Percentiles rank a stretch among this genome's conserved stretches.
These are phyloP conservation scores for Lanius collurio DNA, from an alignment of 2,113 vertebrate genomes.

Conservation along the genomic window DNA sequence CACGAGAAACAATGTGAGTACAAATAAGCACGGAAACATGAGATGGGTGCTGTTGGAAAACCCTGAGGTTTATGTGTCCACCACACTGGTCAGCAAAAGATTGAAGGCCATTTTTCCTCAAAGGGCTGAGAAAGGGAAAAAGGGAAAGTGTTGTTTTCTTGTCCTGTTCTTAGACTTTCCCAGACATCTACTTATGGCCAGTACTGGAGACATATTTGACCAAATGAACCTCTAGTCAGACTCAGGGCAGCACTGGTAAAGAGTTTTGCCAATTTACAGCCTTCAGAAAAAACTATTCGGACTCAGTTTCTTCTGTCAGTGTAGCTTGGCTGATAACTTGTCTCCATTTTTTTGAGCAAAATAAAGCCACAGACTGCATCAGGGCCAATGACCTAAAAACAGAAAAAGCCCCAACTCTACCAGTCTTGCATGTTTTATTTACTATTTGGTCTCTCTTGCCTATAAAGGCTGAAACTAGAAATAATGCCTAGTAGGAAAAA, in stretches of 20 bases:
- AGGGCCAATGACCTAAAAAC: neutral
- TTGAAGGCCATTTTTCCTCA: neutral
- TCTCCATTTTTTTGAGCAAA: neutral
- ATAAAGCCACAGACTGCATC: neutral
- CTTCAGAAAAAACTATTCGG: neutral
- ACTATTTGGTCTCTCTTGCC: neutral
- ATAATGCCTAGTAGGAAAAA: neutral
- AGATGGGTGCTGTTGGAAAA: neutral
- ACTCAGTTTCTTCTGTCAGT: neutral
- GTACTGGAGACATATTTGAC: neutral
- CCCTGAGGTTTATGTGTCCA: neutral
- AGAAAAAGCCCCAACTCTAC: neutral
- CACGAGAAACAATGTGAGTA: neutral
- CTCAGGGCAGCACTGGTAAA: neutral
- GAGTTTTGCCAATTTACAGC: neutral
- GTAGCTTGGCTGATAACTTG: neutral
- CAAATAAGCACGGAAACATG: neutral
- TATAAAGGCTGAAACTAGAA: neutral
- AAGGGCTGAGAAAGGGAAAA: neutral
- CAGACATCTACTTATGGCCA: neutral
- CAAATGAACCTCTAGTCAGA: neutral
- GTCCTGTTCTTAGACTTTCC: neutral
- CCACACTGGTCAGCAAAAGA: slow-evolving; percentile 14
- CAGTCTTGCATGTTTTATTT: neutral
- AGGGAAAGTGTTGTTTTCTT: neutral